Percentiles rank a stretch among this genome's conserved stretches.
phyloP scores from a whole-genome alignment of 2,888 invertebrate genomes.

The Scelioninae gen. 1 region DNA sequence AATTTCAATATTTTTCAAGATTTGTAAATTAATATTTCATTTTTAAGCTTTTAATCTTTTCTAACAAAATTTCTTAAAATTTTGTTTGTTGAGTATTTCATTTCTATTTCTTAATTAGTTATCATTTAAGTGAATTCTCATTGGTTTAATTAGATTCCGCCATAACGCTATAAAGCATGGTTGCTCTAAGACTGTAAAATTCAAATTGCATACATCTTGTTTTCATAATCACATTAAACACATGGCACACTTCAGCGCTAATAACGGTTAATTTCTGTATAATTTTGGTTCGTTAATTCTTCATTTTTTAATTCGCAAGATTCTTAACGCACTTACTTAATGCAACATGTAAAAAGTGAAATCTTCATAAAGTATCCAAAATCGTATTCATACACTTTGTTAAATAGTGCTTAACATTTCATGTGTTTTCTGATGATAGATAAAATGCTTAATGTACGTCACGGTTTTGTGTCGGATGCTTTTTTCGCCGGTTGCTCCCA shows the following conservation, averaged over 20 bases:
- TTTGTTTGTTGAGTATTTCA: too few species aligned
- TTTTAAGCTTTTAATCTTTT: too few species aligned
- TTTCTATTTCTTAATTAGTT: too few species aligned
- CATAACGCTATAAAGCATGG: slow-evolving; percentile 10
- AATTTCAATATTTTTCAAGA: too few species aligned
- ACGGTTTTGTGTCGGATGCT: slow-evolving; percentile 1
- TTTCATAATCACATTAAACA: slow-evolving; percentile 23
- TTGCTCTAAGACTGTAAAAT: slow-evolving; percentile 13
- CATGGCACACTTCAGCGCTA: background rate
- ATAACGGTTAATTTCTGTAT: background rate
- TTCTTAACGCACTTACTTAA: background rate
- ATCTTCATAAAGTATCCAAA: background rate
- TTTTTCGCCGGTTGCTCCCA: slow-evolving; percentile 5
- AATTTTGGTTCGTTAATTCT: background rate
- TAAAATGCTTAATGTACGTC: slow-evolving; percentile 15
- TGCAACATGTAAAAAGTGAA: background rate
- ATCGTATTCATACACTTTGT: background rate
- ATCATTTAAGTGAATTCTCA: slow-evolving; percentile 18
- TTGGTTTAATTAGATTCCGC: slow-evolving; percentile 21
- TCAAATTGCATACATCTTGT: slow-evolving; percentile 21
- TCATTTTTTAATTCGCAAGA: background rate
- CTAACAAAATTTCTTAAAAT: too few species aligned
- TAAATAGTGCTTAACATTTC: slow-evolving; percentile 19
- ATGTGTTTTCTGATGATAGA: slow-evolving; percentile 10
- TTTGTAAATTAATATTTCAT: too few species aligned